phyloP scores from a whole-genome alignment of 2,113 vertebrate genomes.

The Xiphophorus maculatus region DNA sequence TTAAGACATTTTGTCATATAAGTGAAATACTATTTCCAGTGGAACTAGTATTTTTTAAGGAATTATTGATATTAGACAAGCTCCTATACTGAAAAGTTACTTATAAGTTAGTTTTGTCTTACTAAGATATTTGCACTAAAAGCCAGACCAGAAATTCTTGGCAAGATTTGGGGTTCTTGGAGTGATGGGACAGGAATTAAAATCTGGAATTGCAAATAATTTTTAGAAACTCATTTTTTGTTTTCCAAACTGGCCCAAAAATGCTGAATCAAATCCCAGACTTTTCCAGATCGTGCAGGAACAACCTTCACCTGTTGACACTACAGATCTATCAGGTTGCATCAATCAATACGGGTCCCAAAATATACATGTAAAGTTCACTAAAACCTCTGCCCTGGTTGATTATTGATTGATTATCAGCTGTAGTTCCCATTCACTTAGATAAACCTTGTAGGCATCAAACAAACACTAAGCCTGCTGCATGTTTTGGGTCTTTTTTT shows the following conservation, averaged over 20 bases:
- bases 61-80: too few relatives aligned
- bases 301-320: background rate
- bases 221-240: background rate
- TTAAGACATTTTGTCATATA: too few relatives aligned
- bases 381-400: background rate
- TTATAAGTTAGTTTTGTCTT: too few relatives aligned
- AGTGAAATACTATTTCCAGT: too few relatives aligned
- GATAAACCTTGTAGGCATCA: background rate
- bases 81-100: too few relatives aligned
- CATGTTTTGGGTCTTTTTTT: slow-evolving; percentile 43
- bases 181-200: background rate
- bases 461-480: background rate
- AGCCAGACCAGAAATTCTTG: too few relatives aligned
- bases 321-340: background rate
- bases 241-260: background rate
- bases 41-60: too few relatives aligned
- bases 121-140: too few relatives aligned
- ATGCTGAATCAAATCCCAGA: background rate
- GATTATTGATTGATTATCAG: background rate
- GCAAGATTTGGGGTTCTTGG: too few relatives aligned
- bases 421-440: background rate
- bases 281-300: background rate
- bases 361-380: background rate
- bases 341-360: background rate
- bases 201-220: background rate